phyloP scores from a whole-genome alignment of 2,888 invertebrate species.

The Drosophila colorata region DNA sequence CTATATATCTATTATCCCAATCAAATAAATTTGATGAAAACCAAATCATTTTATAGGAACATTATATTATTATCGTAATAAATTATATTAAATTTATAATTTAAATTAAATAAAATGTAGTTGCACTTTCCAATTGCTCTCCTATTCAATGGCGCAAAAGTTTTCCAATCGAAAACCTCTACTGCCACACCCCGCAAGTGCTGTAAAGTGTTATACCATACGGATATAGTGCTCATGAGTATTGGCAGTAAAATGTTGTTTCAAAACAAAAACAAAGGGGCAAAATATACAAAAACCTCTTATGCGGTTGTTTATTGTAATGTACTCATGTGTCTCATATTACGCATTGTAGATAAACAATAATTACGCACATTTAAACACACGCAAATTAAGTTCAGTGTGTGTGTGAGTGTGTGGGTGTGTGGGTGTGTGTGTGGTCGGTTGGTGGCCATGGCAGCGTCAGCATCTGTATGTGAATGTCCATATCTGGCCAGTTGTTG shows the following conservation, averaged over 20 bases:
- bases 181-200: not conserved
- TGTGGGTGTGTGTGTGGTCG: slow-evolving; percentile 11
- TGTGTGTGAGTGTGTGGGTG: slow-evolving; percentile 11
- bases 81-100: no score
- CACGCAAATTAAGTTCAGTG: slow-evolving; percentile 68
- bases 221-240: not conserved
- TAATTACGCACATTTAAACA: slow-evolving; percentile 76
- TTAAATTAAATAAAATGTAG: no score
- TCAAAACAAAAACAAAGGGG: slow-evolving; percentile 1
- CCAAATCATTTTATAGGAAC: no score
- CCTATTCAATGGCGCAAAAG: not conserved
- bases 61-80: no score
- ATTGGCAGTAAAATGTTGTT: slow-evolving; percentile 7
- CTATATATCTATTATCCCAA: no score
- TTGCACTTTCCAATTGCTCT: not conserved
- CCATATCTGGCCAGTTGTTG: slow-evolving; percentile 16
- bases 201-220: not conserved
- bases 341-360: slow-evolving; percentile 71
- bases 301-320: slow-evolving; percentile 46
- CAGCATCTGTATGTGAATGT: slow-evolving; percentile 26
- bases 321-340: slow-evolving; percentile 34
- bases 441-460: slow-evolving; percentile 30
- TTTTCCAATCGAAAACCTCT: slow-evolving; percentile 1
- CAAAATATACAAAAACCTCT: slow-evolving; percentile 12
- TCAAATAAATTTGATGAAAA: no score